Conservation (phyloP, 2,888 invertebrate genomes). For the Acholoe squamosa region DNA sequence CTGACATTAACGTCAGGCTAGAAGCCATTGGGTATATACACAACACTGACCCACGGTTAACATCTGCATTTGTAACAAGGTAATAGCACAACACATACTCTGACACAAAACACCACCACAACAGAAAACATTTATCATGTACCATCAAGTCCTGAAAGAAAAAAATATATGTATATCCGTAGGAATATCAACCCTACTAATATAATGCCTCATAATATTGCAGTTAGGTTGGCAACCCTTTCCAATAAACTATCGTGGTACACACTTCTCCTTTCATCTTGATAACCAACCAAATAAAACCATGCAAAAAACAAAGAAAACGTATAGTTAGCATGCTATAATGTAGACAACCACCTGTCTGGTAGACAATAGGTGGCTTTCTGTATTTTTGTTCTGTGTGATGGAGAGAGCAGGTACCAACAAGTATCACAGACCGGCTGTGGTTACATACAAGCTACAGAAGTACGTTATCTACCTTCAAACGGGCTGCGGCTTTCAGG, state of each 20-base stretch:
- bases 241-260: neutral
- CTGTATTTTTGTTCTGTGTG: slow-evolving; percentile 2
- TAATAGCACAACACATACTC: slow-evolving; percentile 35
- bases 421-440: neutral
- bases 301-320: slow-evolving; percentile 9
- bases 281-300: neutral
- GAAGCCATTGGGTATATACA: neutral
- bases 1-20: neutral
- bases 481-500: slow-evolving; percentile 50
- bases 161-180: neutral
- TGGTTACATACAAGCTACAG: slow-evolving; percentile 55
- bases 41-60: neutral
- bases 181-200: neutral
- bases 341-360: slow-evolving; percentile 7
- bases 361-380: neutral
- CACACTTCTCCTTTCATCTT: neutral
- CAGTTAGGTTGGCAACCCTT: slow-evolving; percentile 29
- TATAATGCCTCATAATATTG: neutral
- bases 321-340: neutral
- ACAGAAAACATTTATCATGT: slow-evolving; percentile 31
- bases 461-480: slow-evolving; percentile 63
- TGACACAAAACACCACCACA: slow-evolving; percentile 48
- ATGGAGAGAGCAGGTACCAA: neutral
- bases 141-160: slow-evolving; percentile 26
- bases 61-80: slow-evolving; percentile 8